These are phyloP conservation scores for Lasioglossum morio DNA, from an alignment of 2,888 invertebrate genomes.

Conservation along the genomic window DNA sequence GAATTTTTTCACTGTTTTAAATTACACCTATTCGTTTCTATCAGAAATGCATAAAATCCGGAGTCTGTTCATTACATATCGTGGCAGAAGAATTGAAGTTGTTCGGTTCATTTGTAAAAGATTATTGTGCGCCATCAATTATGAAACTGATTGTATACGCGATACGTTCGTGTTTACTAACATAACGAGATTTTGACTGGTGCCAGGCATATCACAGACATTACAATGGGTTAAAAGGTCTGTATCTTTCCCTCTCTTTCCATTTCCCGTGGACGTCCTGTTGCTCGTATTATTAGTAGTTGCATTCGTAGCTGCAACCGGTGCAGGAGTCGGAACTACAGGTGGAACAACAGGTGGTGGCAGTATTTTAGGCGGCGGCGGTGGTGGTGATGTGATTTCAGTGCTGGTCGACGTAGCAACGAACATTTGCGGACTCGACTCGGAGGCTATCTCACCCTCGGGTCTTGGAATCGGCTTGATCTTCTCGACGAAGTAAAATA, in stretches of 20 bases:
- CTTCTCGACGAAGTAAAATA: constrained; percentile 81
- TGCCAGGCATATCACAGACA: constrained; percentile 88
- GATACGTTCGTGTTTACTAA: constrained; percentile 80
- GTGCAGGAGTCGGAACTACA: constrained; percentile 75
- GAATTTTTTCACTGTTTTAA: too few relatives aligned
- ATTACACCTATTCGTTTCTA: too few relatives aligned
- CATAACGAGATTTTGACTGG: constrained; percentile 89
- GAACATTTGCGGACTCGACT: constrained; percentile 91
- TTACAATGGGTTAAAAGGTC: constrained; percentile 87
- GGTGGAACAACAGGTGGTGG: constrained; percentile 71
- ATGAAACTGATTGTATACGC: neutral
- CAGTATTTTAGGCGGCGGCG: constrained; percentile 74
- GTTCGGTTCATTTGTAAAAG: neutral
- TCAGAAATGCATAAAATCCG: too few relatives aligned
- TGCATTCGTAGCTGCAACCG: constrained; percentile 61
- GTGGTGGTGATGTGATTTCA: constrained; percentile 81
- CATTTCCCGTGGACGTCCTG: constrained; percentile 73
- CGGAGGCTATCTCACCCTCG: constrained; percentile 88
- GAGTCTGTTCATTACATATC: neutral
- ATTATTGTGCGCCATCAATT: neutral
- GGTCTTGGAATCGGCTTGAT: constrained; percentile 92
- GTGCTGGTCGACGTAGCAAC: constrained; percentile 83
- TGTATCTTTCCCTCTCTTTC: constrained; percentile 82
- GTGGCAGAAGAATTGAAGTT: neutral
- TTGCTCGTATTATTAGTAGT: constrained; percentile 56